Percentiles rank a stretch among this genome's conserved stretches.
Conservation (phyloP, 2,113 vertebrate genomes). For the Sinosuthora webbiana region DNA sequence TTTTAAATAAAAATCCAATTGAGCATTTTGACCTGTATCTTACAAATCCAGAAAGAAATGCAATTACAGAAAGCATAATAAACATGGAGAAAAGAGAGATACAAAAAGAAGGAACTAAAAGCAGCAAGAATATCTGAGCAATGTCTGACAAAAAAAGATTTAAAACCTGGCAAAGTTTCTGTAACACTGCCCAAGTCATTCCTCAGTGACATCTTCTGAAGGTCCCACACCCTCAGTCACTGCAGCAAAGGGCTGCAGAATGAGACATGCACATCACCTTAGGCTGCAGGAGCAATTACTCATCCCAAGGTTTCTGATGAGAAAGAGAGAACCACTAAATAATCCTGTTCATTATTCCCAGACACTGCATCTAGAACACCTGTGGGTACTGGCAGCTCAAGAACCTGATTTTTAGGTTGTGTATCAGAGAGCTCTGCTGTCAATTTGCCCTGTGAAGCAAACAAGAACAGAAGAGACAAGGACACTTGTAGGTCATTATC, state of each 20-base stretch:
- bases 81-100: neutral
- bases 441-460: neutral
- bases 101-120: neutral
- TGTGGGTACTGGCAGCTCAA: neutral
- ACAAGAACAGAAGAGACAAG: neutral
- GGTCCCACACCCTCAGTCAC: neutral
- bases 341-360: neutral
- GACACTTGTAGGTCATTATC: neutral
- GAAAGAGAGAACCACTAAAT: neutral
- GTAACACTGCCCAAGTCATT: rapidly evolving
- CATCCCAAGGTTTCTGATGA: neutral
- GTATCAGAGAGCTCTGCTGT: neutral
- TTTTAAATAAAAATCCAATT: neutral
- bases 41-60: neutral
- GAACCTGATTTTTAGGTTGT: rapidly evolving
- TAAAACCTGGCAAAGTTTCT: neutral
- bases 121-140: neutral
- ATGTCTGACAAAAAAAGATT: neutral
- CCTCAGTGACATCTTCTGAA: neutral
- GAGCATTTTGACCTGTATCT: neutral
- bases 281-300: neutral
- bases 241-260: rapidly evolving
- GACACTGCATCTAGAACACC: neutral
- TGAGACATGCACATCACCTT: rapidly evolving
- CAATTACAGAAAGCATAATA: neutral